A percentile compares a stretch with the other conserved stretches of the same genome.
Conservation (phyloP, 1,140 invertebrate species). For the Pentalonia nigronervosa region DNA sequence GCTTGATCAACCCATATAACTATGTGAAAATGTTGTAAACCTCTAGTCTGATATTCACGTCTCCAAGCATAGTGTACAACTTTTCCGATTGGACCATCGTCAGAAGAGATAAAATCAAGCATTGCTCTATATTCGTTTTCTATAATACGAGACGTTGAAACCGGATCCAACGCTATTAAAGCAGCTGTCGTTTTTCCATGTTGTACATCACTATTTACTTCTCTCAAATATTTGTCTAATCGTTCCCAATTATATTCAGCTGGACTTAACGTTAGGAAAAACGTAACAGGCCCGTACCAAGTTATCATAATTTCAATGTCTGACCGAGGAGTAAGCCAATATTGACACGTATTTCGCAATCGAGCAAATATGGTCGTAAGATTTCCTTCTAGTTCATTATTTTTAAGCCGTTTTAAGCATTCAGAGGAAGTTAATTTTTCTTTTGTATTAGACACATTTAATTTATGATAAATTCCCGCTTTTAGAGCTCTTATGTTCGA, state of each 20-base stretch:
- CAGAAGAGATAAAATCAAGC: neutral
- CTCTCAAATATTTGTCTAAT: neutral
- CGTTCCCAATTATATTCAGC: neutral
- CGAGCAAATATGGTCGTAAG: neutral
- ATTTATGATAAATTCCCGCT: neutral
- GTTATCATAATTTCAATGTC: slow-evolving; percentile 2
- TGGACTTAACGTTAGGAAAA: neutral
- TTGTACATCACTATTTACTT: neutral
- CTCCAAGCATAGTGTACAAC: neutral
- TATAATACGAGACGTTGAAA: neutral
- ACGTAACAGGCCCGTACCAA: neutral
- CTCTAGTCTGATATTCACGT: neutral
- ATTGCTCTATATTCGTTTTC: neutral
- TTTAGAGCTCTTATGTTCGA: neutral
- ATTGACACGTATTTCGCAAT: neutral
- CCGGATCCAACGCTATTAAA: neutral
- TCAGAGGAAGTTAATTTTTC: neutral
- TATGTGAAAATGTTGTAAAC: slow-evolving; percentile 9
- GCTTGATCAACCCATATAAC: neutral
- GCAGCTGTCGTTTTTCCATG: neutral
- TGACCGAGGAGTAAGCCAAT: neutral
- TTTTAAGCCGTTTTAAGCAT: neutral
- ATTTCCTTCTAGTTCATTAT: slow-evolving; percentile 10
- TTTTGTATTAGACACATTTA: neutral
- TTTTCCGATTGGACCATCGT: neutral